phyloP scores from a whole-genome alignment of 2,797 vertebrate genomes.

The Acrossocheilus wenchowensis region DNA sequence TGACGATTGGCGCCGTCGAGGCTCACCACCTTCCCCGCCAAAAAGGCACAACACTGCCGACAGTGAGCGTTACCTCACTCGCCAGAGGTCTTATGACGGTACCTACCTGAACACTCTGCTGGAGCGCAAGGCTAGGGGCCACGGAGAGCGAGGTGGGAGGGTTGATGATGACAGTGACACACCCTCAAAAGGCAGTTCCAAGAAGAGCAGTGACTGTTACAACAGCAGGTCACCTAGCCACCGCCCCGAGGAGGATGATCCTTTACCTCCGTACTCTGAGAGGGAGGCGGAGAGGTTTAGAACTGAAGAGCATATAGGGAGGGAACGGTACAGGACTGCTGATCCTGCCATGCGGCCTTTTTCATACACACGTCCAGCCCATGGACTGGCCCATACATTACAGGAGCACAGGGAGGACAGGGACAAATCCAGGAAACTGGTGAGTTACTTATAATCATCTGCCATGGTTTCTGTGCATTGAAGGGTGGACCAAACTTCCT shows the following conservation, averaged over 20 bases:
- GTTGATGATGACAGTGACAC: slow-evolving; percentile 86
- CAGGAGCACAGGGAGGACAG: slow-evolving; percentile 88
- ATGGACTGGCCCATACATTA: slow-evolving; percentile 72
- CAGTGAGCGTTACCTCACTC: slow-evolving; percentile 73
- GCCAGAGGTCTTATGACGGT: slow-evolving; percentile 79
- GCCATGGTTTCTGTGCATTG: slow-evolving; percentile 16
- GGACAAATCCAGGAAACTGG: slow-evolving; percentile 88
- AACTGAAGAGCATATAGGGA: slow-evolving; percentile 66
- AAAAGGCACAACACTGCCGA: slow-evolving; percentile 87
- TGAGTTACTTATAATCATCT: slow-evolving; percentile 84
- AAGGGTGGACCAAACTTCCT: slow-evolving; percentile 9
- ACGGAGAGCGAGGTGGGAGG: slow-evolving; percentile 75
- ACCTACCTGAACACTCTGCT: slow-evolving; percentile 83
- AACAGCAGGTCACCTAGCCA: slow-evolving; percentile 83
- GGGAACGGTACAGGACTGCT: slow-evolving; percentile 67
- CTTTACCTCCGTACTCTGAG: slow-evolving; percentile 93
- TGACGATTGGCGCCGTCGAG: slow-evolving; percentile 74
- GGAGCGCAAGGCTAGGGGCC: slow-evolving; percentile 86
- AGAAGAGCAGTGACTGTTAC: slow-evolving; percentile 78
- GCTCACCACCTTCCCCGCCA: slow-evolving; percentile 78
- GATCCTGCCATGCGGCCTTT: slow-evolving; percentile 76
- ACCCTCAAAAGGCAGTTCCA: slow-evolving; percentile 88
- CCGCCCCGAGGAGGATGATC: slow-evolving; percentile 85
- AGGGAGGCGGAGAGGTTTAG: slow-evolving; percentile 78
- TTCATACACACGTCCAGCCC: slow-evolving; percentile 81